Evolutionary conservation across 2,113 vertebrate species (phyloP), one percentile per base, ranked within the genome.

Genomic region (Pomatostomus ruficeps): DNA sequence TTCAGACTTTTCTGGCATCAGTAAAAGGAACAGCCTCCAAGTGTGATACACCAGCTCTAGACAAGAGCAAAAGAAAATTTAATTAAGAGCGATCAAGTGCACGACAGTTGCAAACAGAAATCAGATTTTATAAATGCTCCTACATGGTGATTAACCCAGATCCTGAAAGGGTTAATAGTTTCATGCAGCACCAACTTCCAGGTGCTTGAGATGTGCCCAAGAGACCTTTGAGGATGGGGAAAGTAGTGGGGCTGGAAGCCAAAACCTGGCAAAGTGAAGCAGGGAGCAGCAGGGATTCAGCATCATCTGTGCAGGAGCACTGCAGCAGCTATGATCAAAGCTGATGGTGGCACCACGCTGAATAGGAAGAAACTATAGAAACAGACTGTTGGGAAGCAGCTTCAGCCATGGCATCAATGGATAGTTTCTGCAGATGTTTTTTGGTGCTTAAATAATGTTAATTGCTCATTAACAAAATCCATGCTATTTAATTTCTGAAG

Each of bases 1-100:
- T 93, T 96, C 85, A 96, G 85, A 40, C 40, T 91, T 82, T 88
- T 95, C 79, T 95, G 92, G 88, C 94, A 93, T 59, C 72, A 91
- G 61, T 63, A 74, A 91, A 95, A 96, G 79, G 59, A 95, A 86
- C 67, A 95, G 82, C 40, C 65, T 96, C 93, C 89, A 70, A 87
- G 72, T 29, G 87, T 66, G 66, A 85, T 62, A 77, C 65, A 93
- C 82, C 82, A 94, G 89, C 94, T 96, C 91, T 77, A 95, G 72
- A 94, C 28, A 10, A 94, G 93, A 92, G 55, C 14, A 0, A 88
- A 88, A 83, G 65, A 93, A 95, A 88, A 93, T 86, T 88, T 90
- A 95, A 93, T 95, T 94, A 90, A 94, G 90, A 85, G 67, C 1
- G 0, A 93, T 62, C 4, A 18, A 88, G 66, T 94, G 81, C 51